phyloP scores from a whole-genome alignment of 2,888 invertebrate genomes.

The Lamellibrachia columna region DNA sequence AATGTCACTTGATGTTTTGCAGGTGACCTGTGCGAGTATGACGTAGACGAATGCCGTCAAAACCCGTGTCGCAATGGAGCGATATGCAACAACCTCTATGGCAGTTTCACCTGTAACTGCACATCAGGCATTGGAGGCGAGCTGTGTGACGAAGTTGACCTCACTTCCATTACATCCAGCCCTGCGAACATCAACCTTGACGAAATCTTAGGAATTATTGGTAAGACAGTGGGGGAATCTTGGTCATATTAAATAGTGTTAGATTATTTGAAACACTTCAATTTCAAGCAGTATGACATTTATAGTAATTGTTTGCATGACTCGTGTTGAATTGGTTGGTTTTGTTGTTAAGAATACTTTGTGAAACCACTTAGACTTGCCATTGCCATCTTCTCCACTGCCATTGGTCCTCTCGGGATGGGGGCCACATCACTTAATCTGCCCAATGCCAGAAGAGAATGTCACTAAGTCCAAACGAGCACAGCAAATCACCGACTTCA shows the following conservation, averaged over 20 bases:
- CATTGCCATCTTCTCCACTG: no score
- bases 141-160: conserved; percentile 53
- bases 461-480: no score
- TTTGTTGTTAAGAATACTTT: background rate
- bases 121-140: conserved; percentile 60
- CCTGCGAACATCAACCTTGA: conserved; percentile 48
- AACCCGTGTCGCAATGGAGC: conserved; percentile 89
- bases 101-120: conserved; percentile 68
- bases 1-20: conserved; percentile 20
- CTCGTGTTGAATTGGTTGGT: background rate
- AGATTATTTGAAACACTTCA: background rate
- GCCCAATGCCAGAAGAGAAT: no score
- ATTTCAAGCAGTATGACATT: background rate
- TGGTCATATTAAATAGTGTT: background rate
- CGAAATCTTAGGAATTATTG: conserved; percentile 55
- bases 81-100: conserved; percentile 78
- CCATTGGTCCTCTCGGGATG: no score
- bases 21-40: conserved; percentile 80
- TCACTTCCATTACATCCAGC: conserved; percentile 48
- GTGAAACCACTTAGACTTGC: no score
- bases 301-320: background rate
- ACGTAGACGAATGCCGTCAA: conserved; percentile 82
- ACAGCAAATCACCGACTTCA: no score
- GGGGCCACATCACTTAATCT: no score
- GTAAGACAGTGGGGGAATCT: conserved; percentile 41